These are phyloP conservation scores for Eledone cirrhosa DNA, from an alignment of 2,888 invertebrate genomes.

Conservation along the genomic window DNA sequence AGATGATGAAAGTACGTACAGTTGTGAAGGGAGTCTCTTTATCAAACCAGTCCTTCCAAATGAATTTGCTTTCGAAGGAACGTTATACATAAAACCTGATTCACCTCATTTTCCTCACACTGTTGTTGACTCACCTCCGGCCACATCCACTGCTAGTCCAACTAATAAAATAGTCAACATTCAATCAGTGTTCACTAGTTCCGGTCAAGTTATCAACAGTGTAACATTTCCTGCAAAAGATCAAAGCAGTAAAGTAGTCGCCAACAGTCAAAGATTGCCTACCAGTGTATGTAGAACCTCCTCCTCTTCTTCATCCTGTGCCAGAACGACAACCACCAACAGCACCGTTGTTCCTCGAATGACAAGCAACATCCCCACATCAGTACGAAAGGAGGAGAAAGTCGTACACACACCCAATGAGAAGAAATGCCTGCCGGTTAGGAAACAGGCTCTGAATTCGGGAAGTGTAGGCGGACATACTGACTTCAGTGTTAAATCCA, in stretches of 20 bases:
- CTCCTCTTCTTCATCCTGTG: neutral
- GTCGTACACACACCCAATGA: neutral
- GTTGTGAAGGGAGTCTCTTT: slow-evolving; percentile 19
- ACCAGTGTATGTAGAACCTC: no score
- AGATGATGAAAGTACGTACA: slow-evolving; percentile 3
- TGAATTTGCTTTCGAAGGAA: slow-evolving; percentile 24
- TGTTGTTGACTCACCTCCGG: neutral
- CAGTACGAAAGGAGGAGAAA: neutral
- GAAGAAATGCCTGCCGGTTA: neutral
- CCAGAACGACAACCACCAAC: neutral
- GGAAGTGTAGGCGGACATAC: slow-evolving; percentile 21
- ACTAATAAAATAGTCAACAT: slow-evolving; percentile 10
- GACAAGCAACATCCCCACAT: neutral
- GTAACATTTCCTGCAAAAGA: neutral
- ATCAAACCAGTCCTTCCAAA: slow-evolving; percentile 21
- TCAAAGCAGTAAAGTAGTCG: neutral
- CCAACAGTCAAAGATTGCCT: neutral
- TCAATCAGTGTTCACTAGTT: slow-evolving; percentile 24
- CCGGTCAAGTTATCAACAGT: slow-evolving; percentile 12
- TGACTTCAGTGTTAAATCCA: slow-evolving; percentile 24
- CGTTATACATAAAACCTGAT: slow-evolving; percentile 15
- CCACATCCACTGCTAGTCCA: neutral
- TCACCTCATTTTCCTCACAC: slow-evolving; percentile 1
- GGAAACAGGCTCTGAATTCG: neutral
- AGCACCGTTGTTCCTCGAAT: neutral